Base-by-base conservation (phyloP, 2,113 vertebrate species). In the Actenoides hombroni region DNA sequence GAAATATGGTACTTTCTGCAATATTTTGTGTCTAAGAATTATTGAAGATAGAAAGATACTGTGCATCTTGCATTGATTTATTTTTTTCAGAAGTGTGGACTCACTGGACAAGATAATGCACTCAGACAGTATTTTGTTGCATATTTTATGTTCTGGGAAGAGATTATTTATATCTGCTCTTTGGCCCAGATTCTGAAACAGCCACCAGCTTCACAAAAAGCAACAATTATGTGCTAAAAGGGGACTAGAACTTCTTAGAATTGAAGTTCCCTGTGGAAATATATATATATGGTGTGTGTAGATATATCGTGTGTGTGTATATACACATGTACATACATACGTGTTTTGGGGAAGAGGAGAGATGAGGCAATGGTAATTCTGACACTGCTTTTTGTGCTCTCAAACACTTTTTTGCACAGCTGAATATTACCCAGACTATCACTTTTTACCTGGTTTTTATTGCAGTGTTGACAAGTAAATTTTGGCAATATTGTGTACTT, bases 141-240 rank as follows among this genome's bases (percentile, higher is more conserved):
- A 88, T 96, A 86, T 96, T 97, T 95, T 93, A 91, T 97, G 83
- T 86, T 92, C 76, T 96, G 90, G 83, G 90, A 90, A 91, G 39
- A 42, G 88, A 68, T 96, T 96, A 94, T 96, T 96, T 96, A 79
- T 93, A 96, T 81, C 88, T 82, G 19, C 35, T 82, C 48, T 93
- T 86, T 96, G 95, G 94, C 95, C 88, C 80, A 93, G 92, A 93
- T 96, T 96, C 94, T 93, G 88, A 77, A 93, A 92, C 73, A 94
- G 86, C 76, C 2, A 24, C 90, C 95, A 92, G 80, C 86, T 96
- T 92, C 65, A 53, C 51, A 83, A 94, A 86, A 73, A 95, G 88
- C 77, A 90, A 70, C 76, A 90, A 90, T 94, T 94, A 78, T 31
- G 46, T 44, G 86, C 90, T 88, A 90, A 93, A 95, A 95, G 28